Evolutionary conservation across 2,888 invertebrate species (phyloP).

Genomic region (Malthinus seriepunctatus): DNA sequence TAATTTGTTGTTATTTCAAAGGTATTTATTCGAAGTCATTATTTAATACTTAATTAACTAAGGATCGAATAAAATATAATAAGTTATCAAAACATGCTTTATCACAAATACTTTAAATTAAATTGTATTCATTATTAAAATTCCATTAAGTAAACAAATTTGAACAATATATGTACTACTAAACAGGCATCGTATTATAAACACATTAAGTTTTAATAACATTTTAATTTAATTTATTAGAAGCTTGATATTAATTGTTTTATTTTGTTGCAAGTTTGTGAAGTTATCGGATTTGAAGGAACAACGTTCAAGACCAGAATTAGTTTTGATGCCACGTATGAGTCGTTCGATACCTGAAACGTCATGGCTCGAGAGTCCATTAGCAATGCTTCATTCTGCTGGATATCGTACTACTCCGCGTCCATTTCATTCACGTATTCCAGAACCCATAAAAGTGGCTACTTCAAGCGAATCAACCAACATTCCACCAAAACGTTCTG

Average conservation of each 20-base stretch:
- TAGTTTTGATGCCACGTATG: constrained; percentile 61
- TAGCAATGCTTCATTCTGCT: constrained; percentile 66
- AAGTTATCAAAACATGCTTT: no score
- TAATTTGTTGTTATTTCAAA: background rate
- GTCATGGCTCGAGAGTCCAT: constrained; percentile 66
- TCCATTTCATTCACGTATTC: constrained; percentile 49
- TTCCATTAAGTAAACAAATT: no score
- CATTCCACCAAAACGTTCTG: constrained; percentile 51
- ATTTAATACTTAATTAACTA: background rate
- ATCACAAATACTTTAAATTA: no score
- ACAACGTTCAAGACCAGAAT: constrained; percentile 59
- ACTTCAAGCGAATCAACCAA: constrained; percentile 33
- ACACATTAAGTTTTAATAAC: no score
- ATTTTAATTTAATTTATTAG: constrained; percentile 3
- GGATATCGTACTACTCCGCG: constrained; percentile 55
- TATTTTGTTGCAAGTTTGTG: constrained; percentile 57
- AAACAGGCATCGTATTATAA: no score
- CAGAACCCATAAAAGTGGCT: constrained; percentile 42
- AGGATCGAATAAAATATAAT: no score
- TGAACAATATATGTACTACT: no score
- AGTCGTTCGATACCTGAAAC: constrained; percentile 71
- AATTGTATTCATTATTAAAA: no score
- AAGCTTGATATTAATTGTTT: background rate
- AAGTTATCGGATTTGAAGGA: constrained; percentile 81
- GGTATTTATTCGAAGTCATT: background rate